Evolutionary conservation across 2,113 vertebrate species (phyloP), one percentile per base, ranked within the genome.

Genomic region (Pipa parva): DNA sequence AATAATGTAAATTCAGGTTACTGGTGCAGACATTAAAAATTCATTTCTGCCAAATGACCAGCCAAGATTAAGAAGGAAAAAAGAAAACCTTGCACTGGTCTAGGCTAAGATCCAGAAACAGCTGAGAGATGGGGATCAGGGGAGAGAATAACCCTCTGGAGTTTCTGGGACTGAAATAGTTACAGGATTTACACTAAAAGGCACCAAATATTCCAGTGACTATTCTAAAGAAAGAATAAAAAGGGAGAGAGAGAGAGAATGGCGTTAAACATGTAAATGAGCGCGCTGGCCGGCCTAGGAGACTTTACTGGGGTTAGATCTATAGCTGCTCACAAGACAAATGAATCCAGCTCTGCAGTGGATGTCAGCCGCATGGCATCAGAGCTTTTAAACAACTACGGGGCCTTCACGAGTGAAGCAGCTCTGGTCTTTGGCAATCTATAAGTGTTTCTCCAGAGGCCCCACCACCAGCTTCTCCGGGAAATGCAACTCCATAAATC

Each of bases 401-500:
- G 39, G 89, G 82, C 85, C 90, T 87, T 89, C 80, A 84, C 88
- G 90, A 81, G 78, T 76, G 82, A 80, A 84, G 87, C 79, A 60
- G 84, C 79, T 80, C 83, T 74, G 78, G 79, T 90, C 84, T 87
- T 85, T 76, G 82, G 87, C 79, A 85, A 87, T 86, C 83, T 79
- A 80, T 86, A 80, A 84, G 76, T 78, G 79, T n/a, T 75, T 89
- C 83, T 88, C 89, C 89, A 52, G 74, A 87, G 87, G 93, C 85
- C 85, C 39, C 76, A 80, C 75, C 69, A 74, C 80, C 84, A 79
- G 85, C 85, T 77, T 75, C 87, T 72, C 80, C 77, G 85, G 85
- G 81, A 93, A 90, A 89, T 86, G 85, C 79, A 87, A 83, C 79
- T 73, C 89, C 89, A 95, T 95, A 92, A 94, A 95, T 97, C 92